Conservation (phyloP, 2,888 invertebrate species). For the Vesta saturnalis region DNA sequence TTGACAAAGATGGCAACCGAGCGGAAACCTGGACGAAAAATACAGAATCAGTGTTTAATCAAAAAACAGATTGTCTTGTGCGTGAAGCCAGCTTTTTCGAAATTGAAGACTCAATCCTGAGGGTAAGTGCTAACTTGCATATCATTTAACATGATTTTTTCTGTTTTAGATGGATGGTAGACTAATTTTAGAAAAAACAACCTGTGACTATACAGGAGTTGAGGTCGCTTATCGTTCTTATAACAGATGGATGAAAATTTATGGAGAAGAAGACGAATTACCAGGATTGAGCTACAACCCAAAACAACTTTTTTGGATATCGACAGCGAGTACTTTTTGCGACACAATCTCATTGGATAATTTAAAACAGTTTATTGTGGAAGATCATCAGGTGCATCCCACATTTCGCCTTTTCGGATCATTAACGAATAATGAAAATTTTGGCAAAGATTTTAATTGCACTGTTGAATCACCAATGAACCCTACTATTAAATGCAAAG, state of each 20-base stretch:
- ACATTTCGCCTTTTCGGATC: conserved; percentile 70
- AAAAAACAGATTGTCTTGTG: conserved; percentile 21
- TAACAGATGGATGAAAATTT: conserved; percentile 53
- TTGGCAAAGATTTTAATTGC: conserved; percentile 70
- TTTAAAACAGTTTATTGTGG: conserved; percentile 53
- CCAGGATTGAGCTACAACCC: conserved; percentile 58
- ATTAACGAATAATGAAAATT: conserved; percentile 68
- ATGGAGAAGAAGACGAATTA: conserved; percentile 54
- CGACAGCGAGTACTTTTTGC: conserved; percentile 72
- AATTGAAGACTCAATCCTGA: conserved; percentile 17
- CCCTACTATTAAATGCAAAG: conserved; percentile 67
- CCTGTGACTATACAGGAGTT: conserved; percentile 93
- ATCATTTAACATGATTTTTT: not conserved
- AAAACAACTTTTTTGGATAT: conserved; percentile 68
- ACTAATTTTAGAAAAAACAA: conserved; percentile 92
- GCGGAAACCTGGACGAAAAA: conserved; percentile 17
- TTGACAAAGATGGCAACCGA: not conserved
- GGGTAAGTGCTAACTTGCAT: not conserved
- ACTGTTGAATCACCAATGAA: conserved; percentile 69
- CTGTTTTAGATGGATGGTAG: conserved; percentile 82
- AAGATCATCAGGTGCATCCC: conserved; percentile 61
- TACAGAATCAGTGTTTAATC: conserved; percentile 14
- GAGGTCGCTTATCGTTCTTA: conserved; percentile 78
- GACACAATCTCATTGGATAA: conserved; percentile 57
- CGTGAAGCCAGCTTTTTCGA: conserved; percentile 17